Base-by-base conservation (phyloP, 2,113 vertebrate species). In the Cyanoliseus patagonus region DNA sequence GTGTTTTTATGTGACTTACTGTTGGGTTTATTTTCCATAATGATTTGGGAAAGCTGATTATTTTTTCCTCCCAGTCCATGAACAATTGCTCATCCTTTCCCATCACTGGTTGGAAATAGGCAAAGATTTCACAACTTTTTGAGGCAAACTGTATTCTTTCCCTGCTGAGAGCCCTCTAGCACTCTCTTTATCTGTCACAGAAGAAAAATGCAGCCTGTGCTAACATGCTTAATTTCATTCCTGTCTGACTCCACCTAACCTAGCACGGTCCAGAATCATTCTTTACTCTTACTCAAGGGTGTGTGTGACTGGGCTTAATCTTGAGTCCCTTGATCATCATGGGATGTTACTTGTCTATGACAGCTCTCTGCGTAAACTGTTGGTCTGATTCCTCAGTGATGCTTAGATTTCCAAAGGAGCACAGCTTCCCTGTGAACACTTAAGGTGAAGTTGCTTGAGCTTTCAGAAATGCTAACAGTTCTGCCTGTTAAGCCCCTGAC, bases 41-140 rank as follows among this genome's bases (percentile, higher is more conserved):
- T 19, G 24, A 61, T 63, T 81, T 88, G 52, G 52, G 77, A 74
- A 92, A 75, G 39, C 66, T 72, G 79, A 31, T 86, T 47, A 23
- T 66, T 90, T 84, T 87, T 91, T 74, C 37, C 47, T 96, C 44
- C 57, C 31, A 30, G 24, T 92, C 73, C 90, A 92, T 80, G 88
- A 97, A 84, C 8, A 33, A 57, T 88, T 92, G 86, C 88, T 96
- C 92, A 69, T 86, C 69, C 13, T 86, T 96, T 96, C 94, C 86
- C 73, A 89, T 91, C 77, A 57, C 44, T 92, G 73, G 57, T 44
- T 75, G 86, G 62, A 83, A 83, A 51, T 14, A 17, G 42, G 86
- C 90, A 89, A 67, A 80, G 16, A 57, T 93, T 92, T 95, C 95
- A 73, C 55, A 92, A 55, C 55, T 63, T 72, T 10, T 30, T 0